These are phyloP conservation scores for Gobiocypris rarus DNA, from an alignment of 2,113 vertebrate species.

Conservation along the genomic window DNA sequence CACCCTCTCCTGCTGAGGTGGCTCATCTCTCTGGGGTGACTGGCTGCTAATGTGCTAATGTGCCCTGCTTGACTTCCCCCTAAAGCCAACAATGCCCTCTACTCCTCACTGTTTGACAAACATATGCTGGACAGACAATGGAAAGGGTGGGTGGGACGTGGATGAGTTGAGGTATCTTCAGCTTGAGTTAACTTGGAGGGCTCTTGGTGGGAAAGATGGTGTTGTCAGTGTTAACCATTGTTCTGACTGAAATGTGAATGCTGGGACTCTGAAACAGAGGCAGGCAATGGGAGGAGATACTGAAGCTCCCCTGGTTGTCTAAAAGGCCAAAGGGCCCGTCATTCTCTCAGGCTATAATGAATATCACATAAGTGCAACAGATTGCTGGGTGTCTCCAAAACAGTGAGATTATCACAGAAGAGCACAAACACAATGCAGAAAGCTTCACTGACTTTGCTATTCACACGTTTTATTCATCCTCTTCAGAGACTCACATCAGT, in stretches of 20 bases:
- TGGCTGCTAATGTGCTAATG: constrained; percentile 61
- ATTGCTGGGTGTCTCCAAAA: constrained; percentile 59
- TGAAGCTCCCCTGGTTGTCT: constrained; percentile 47
- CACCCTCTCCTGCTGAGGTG: constrained; percentile 24
- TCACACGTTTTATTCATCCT: constrained; percentile 54
- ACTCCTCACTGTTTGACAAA: constrained; percentile 62
- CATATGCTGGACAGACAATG: constrained; percentile 69
- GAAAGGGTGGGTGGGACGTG: constrained; percentile 21
- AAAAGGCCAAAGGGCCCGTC: constrained; percentile 38
- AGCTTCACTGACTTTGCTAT: constrained; percentile 33
- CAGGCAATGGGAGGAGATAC: constrained; percentile 45
- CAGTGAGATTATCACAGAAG: constrained; percentile 32
- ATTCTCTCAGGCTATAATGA: constrained; percentile 60
- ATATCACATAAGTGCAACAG: constrained; percentile 63
- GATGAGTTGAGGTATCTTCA: constrained; percentile 44
- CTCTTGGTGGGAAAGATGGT: constrained; percentile 53
- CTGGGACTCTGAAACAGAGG: constrained; percentile 41
- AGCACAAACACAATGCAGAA: constrained; percentile 41
- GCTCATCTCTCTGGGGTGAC: constrained; percentile 56
- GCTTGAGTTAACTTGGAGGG: constrained; percentile 58
- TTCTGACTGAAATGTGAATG: constrained; percentile 45
- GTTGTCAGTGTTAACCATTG: constrained; percentile 73
- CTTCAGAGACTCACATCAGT: constrained; percentile 40
- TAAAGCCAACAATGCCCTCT: constrained; percentile 61
- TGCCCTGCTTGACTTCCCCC: constrained; percentile 61